Evolutionary conservation across 2,888 invertebrate species (phyloP).

Genomic region (Drosophila quasianomalipes): DNA sequence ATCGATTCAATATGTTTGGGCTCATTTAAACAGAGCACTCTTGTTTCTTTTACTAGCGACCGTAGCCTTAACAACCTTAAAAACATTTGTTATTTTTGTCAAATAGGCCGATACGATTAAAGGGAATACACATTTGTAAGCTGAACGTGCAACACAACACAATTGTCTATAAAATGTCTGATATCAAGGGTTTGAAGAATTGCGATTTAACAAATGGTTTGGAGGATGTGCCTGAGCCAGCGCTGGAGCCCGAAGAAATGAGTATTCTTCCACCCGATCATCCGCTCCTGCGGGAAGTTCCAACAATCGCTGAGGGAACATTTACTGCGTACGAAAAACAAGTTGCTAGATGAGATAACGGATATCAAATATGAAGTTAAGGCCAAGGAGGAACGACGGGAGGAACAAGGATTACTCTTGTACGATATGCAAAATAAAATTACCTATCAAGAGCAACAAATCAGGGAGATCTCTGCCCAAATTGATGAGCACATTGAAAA

Average conservation of each 20-base stretch:
- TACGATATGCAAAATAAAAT: slow-evolving; percentile 86
- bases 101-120: background rate
- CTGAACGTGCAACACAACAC: background rate
- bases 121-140: slow-evolving; percentile 3
- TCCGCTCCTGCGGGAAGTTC: slow-evolving; percentile 90
- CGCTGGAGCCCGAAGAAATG: slow-evolving; percentile 52
- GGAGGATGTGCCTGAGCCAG: slow-evolving; percentile 25
- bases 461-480: slow-evolving; percentile 86
- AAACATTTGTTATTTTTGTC: slow-evolving; percentile 19
- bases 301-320: slow-evolving; percentile 90
- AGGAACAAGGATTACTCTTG: slow-evolving; percentile 85
- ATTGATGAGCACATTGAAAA: slow-evolving; percentile 83
- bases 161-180: slow-evolving; percentile 36
- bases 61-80: slow-evolving; percentile 1
- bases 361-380: slow-evolving; percentile 87
- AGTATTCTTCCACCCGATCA: slow-evolving; percentile 88
- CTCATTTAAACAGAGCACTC: background rate
- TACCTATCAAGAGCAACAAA: slow-evolving; percentile 85
- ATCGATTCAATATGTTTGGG: background rate
- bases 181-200: slow-evolving; percentile 31
- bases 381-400: slow-evolving; percentile 78
- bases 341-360: slow-evolving; percentile 89
- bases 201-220: slow-evolving; percentile 52
- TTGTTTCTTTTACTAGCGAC: background rate
- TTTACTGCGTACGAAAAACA: slow-evolving; percentile 88